Evolutionary conservation across 2,888 invertebrate genomes (phyloP), one percentile per base, ranked within the genome.

Genomic region (Galerucella pusilla): DNA sequence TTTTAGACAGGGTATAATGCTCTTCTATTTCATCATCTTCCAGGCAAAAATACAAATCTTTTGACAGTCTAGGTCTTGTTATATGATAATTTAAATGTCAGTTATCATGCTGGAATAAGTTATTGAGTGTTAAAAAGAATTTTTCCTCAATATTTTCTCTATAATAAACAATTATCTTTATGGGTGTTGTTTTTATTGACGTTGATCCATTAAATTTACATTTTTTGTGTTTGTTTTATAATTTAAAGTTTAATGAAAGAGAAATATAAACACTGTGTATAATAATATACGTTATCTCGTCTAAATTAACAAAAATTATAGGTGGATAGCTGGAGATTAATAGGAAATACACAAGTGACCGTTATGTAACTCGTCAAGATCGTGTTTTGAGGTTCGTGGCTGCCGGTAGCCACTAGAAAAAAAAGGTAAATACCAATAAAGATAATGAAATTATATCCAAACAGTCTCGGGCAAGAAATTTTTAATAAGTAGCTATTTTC

Each of bases 401-500:
- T 49, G 72, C 72, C 72, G 72, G 72, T 72, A 72, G 72, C 72
- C n/a, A 35, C 42, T n/a, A 66, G 35, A 35, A 57, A 71, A 70
- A 69, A 61, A 66, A 71, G 49, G 66, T 60, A 66, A 66, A 72
- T 60, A 72, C 66, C 72, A 66, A 66, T 72, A 57, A 49, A 72
- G 72, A 72, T 66, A 66, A 72, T 72, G 72, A 72, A 71, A 66
- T 57, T 71, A 71, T 63, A 68, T 52, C 57, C 65, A 52, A 71
- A 72, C 52, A 66, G 66, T 66, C 66, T 52, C 52, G 49, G 72
- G 66, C 72, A 45, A 60, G 59, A 66, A 60, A 66, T 65, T 68
- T 68, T 74, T 74, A 74, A 69, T 68, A 73, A 73, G 57, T 42
- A 45, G 42, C 73, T 57, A 68, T 73, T 68, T 73, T 68, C 59